Evolutionary conservation across 2,113 vertebrate species (phyloP).

Genomic region (Gambusia holbrooki): DNA sequence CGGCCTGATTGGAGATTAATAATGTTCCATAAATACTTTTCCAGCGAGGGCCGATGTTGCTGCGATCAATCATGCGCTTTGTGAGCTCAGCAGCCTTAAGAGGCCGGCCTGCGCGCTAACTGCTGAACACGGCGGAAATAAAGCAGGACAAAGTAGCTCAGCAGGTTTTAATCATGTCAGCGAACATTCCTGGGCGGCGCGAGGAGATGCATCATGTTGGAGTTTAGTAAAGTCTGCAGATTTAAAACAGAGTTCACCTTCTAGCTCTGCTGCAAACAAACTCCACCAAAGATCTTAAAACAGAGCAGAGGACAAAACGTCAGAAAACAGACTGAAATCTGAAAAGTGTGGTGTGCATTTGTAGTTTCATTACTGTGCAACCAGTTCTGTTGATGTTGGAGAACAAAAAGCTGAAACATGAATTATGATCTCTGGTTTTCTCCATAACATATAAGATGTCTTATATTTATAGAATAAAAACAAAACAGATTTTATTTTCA

Average conservation of each 20-base stretch:
- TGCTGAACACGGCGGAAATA: constrained; percentile 36
- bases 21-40: constrained; percentile 20
- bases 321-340: too few relatives aligned
- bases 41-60: fast-evolving
- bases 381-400: not conserved
- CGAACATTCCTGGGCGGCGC: not conserved
- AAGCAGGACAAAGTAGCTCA: constrained; percentile 3
- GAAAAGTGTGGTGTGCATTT: too few relatives aligned
- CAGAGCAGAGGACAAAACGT: too few relatives aligned
- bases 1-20: not conserved
- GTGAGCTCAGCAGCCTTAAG: constrained; percentile 21
- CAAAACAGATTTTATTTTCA: too few relatives aligned
- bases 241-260: not conserved
- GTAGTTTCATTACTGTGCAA: not conserved
- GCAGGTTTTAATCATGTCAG: constrained; percentile 27
- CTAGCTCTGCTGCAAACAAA: too few relatives aligned
- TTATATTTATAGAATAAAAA: too few relatives aligned
- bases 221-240: not conserved
- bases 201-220: not conserved
- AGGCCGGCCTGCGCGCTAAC: not conserved
- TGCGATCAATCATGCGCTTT: constrained; percentile 14
- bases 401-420: too few relatives aligned
- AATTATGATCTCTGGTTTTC: not conserved
- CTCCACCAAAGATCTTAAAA: too few relatives aligned
- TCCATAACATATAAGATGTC: too few relatives aligned